phyloP scores from a whole-genome alignment of 2,797 vertebrate species.

The Ceryle rudis region DNA sequence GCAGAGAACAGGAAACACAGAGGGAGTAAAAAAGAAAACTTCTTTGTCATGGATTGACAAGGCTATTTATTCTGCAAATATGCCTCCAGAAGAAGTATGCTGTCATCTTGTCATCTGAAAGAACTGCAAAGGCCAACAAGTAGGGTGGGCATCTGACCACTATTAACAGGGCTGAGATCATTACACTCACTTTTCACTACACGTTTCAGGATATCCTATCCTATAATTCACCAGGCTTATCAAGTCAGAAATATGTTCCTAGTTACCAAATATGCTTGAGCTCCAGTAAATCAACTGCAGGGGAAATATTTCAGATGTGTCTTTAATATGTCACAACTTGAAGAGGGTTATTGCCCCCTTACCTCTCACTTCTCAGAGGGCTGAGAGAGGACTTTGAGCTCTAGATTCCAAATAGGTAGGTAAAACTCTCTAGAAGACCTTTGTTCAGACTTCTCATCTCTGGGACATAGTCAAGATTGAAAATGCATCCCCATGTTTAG shows the following conservation, averaged over 20 bases:
- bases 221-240: background rate
- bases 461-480: background rate
- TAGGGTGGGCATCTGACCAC: background rate
- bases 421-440: background rate
- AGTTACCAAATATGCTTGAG: background rate
- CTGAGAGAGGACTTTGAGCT: background rate
- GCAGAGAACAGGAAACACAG: background rate
- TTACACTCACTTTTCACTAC: background rate
- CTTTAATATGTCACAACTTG: background rate
- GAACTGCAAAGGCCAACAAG: background rate
- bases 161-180: background rate
- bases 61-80: constrained; percentile 23
- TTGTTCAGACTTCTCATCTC: background rate
- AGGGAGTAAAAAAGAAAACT: background rate
- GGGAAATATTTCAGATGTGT: background rate
- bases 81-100: background rate
- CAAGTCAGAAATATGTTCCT: background rate
- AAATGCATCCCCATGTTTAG: background rate
- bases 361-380: background rate
- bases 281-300: background rate
- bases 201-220: background rate
- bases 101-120: background rate
- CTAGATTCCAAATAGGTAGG: background rate
- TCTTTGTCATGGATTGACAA: constrained; percentile 9
- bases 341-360: background rate